Percentiles rank a stretch among this genome's conserved stretches.
Evolutionary conservation across 2,888 invertebrate species (phyloP).

Genomic region (Marasmarcha lunaedactyla): DNA sequence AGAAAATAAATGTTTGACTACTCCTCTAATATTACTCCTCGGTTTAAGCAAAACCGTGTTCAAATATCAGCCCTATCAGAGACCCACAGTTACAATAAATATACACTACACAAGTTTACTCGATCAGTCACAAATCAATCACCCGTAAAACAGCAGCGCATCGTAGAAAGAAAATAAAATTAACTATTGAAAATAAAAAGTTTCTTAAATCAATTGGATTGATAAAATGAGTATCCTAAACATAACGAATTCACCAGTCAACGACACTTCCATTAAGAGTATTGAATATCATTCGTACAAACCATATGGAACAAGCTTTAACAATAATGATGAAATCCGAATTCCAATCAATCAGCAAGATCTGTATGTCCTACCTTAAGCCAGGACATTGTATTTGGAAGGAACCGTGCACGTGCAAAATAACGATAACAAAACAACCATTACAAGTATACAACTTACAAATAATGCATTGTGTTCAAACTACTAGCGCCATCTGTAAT

Average conservation of each 20-base stretch:
- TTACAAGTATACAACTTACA: slow-evolving; percentile 4
- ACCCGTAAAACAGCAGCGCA: slow-evolving; percentile 1
- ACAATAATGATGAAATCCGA: slow-evolving; percentile 5
- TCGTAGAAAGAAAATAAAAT: slow-evolving; percentile 6
- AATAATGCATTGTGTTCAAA: slow-evolving; percentile 27
- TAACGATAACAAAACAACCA: neutral
- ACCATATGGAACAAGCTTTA: slow-evolving; percentile 7
- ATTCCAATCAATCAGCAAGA: slow-evolving; percentile 7
- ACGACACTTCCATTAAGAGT: slow-evolving; percentile 6
- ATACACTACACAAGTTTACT: no score
- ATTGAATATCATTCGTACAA: slow-evolving; percentile 11
- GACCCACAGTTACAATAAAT: neutral
- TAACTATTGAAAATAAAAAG: slow-evolving; percentile 8
- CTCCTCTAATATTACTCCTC: neutral
- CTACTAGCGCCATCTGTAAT: no score
- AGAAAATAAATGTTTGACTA: slow-evolving; percentile 9
- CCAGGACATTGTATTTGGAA: slow-evolving; percentile 7
- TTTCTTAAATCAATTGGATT: slow-evolving; percentile 16
- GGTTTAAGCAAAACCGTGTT: neutral
- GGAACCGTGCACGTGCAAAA: neutral
- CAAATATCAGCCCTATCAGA: neutral
- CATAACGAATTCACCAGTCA: slow-evolving; percentile 6
- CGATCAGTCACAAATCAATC: no score
- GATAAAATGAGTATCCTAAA: slow-evolving; percentile 15
- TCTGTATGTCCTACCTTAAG: slow-evolving; percentile 3